phyloP scores from a whole-genome alignment of 2,113 vertebrate genomes.

The Bambusicola thoracicus region DNA sequence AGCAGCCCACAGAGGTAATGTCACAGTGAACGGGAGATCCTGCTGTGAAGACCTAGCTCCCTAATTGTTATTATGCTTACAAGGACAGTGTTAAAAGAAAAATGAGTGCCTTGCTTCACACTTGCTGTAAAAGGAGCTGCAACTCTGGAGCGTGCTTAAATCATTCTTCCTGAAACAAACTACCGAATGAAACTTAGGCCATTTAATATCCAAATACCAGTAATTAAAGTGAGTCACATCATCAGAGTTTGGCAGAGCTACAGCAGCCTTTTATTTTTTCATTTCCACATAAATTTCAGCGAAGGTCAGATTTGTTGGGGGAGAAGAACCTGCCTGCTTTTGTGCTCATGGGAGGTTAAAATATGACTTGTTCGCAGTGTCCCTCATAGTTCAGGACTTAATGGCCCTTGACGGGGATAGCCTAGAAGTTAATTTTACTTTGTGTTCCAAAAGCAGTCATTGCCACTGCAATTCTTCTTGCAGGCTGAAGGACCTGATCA shows the following conservation, averaged over 20 bases:
- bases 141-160: conserved; percentile 74
- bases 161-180: conserved; percentile 78
- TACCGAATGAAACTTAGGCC: conserved; percentile 73
- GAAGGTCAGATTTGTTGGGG: conserved; percentile 84
- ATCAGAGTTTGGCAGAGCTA: conserved; percentile 75
- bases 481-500: conserved; percentile 76
- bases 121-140: conserved; percentile 77
- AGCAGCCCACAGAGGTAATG: conserved; percentile 71
- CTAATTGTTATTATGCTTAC: conserved; percentile 84
- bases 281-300: conserved; percentile 83
- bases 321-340: conserved; percentile 73
- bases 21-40: conserved; percentile 69
- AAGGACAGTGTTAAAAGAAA: conserved; percentile 82
- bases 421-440: conserved; percentile 86
- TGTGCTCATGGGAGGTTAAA: conserved; percentile 80
- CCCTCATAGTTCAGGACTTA: conserved; percentile 84
- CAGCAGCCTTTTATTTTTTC: conserved; percentile 76
- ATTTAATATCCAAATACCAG: conserved; percentile 82
- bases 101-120: conserved; percentile 77
- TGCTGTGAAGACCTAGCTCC: conserved; percentile 76
- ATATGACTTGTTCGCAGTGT: conserved; percentile 84
- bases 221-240: conserved; percentile 86
- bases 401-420: conserved; percentile 87
- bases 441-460: conserved; percentile 82
- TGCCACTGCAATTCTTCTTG: conserved; percentile 82